Percentiles rank a stretch among this genome's conserved stretches.
Conservation (phyloP, 2,888 invertebrate species). For the Apamea crenata region DNA sequence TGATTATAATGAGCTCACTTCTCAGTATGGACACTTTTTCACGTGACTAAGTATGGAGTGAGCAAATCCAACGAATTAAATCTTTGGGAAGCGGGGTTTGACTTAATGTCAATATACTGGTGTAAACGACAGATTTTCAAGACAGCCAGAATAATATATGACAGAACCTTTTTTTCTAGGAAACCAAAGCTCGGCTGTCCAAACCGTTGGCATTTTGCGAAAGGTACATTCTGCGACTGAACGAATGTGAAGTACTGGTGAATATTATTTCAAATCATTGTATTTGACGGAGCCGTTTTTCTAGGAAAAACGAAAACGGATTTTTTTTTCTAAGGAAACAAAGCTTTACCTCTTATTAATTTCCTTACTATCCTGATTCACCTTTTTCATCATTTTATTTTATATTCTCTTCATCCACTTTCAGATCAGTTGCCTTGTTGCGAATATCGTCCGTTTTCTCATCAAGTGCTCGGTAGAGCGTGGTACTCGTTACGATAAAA, state of each 20-base stretch:
- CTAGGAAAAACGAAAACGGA: neutral
- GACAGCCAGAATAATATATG: neutral
- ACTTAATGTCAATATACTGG: too few species aligned
- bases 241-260: neutral
- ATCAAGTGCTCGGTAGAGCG: conserved; percentile 32
- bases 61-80: too few species aligned
- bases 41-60: too few species aligned
- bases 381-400: neutral
- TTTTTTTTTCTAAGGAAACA: neutral
- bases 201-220: too few species aligned
- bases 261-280: neutral
- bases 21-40: too few species aligned
- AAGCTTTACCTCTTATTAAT: neutral
- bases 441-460: conserved; percentile 20
- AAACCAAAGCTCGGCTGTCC: neutral
- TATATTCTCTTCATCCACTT: neutral
- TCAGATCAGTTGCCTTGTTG: conserved; percentile 16
- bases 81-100: too few species aligned
- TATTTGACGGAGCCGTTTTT: neutral
- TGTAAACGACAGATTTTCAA: neutral
- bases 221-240: too few species aligned
- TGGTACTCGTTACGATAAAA: conserved; percentile 19
- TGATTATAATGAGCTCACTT: too few species aligned
- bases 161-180: neutral
- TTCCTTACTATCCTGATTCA: neutral